These are phyloP conservation scores for Salticus scenicus DNA, from an alignment of 2,888 invertebrate species.

Conservation along the genomic window DNA sequence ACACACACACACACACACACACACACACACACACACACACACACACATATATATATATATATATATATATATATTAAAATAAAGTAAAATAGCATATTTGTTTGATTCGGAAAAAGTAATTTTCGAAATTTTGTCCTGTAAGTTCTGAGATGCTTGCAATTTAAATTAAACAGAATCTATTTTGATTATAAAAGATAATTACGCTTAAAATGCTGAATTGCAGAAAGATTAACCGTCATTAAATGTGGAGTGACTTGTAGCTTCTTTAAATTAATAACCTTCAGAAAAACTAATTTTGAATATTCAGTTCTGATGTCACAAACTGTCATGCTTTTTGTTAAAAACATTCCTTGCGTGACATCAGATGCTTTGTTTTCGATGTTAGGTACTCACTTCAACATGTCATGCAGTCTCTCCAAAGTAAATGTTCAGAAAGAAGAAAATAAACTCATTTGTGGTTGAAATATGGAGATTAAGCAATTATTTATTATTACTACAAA, in stretches of 20 bases:
- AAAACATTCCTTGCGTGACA: not conserved
- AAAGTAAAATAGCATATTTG: no score
- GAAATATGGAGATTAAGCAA: not conserved
- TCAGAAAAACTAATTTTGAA: not conserved
- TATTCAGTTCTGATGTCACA: not conserved
- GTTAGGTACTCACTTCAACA: not conserved
- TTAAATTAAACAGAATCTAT: no score
- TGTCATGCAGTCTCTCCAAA: not conserved
- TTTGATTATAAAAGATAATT: no score
- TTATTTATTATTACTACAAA: no score
- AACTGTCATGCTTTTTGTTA: not conserved
- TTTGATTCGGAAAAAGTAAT: no score
- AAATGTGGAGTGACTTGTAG: not conserved
- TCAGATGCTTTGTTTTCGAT: not conserved
- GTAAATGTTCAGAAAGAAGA: not conserved
- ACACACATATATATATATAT: no score
- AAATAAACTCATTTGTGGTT: not conserved
- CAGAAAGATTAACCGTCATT: not conserved
- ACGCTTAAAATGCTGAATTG: no score
- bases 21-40: no score
- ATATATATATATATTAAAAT: no score
- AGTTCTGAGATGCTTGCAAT: no score
- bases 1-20: no score
- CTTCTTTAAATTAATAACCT: not conserved
- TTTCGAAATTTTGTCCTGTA: no score